Evolutionary conservation across 2,888 invertebrate species (phyloP), one percentile per base, ranked within the genome.

Genomic region (Microplitis manilae): DNA sequence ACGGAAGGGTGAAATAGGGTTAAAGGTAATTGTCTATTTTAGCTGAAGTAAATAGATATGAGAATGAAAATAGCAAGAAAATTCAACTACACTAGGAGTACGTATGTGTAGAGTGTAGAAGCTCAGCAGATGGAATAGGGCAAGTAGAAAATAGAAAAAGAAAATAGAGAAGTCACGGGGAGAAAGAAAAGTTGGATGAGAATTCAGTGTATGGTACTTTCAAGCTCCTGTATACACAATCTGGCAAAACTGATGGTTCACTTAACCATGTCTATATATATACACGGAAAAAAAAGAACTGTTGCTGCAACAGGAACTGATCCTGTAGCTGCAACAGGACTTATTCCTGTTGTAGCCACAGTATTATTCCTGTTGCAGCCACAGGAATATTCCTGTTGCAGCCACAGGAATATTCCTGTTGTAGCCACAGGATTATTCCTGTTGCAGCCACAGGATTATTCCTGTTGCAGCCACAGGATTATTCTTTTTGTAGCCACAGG

Each of bases 191-290:
- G 38, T 72, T 41, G 40, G 75, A 20, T 71, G 39, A 39, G 61
- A 30, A 68, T 75, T 30, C 59, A 60, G 69, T 61, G 40, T 64
- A 62, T 68, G 68, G 76, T 70, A 65, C 15, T 72, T 76, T 67
- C 50, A 17, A 76, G 67, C 72, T 76, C 72, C 75, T 59, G 13
- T 50, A 77, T 77, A 74, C 74, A 74, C 71, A 75, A 79, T 78
- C 74, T 76, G n/a, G 17, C 40, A 61, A 70, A 79, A 79, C 70
- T 74, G 79, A 72, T 79, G 78, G 76, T 68, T 9, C 72, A 74
- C 78, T 78, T 72, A 73, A 65, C 70, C 50, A 30, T 30, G 62
- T 72, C 72, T 64, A 38, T 20, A 65, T 70, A 68, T 15, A 62
- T 73, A 15, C 62, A 73, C 1, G 1, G 0, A 17, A 17, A 62